Percentiles rank a stretch among this genome's conserved stretches.
phyloP scores from a whole-genome alignment of 2,888 invertebrate species.

The Protophormia terraenovae region DNA sequence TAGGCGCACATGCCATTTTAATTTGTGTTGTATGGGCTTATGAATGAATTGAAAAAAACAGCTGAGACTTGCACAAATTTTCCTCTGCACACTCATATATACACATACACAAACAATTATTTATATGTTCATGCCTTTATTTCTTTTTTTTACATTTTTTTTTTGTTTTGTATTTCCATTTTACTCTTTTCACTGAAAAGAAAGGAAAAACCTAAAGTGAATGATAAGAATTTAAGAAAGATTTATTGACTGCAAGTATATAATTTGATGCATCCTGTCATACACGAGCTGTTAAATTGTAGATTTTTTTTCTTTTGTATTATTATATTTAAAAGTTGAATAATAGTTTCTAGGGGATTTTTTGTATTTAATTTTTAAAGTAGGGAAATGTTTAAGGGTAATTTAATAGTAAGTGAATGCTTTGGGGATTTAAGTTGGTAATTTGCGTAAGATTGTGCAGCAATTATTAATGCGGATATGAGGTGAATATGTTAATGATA shows the following conservation, averaged over 20 bases:
- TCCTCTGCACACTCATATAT: neutral
- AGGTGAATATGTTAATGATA: too few relatives aligned
- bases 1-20: slow-evolving; percentile 65
- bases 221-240: slow-evolving; percentile 59
- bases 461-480: too few relatives aligned
- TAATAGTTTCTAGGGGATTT: neutral
- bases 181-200: slow-evolving; percentile 24
- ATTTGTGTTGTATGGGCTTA: slow-evolving; percentile 63
- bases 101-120: neutral
- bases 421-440: neutral
- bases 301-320: neutral
- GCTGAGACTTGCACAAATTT: slow-evolving; percentile 66
- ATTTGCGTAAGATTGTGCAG: too few relatives aligned
- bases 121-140: neutral
- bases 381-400: neutral
- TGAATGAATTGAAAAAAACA: slow-evolving; percentile 65
- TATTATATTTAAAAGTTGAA: neutral
- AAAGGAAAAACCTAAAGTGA: slow-evolving; percentile 50
- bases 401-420: neutral
- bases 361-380: neutral
- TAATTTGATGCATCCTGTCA: slow-evolving; percentile 60
- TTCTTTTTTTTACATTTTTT: neutral
- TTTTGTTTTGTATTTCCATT: neutral
- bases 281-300: slow-evolving; percentile 46
- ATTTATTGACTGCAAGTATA: slow-evolving; percentile 60